Evolutionary conservation across 1,140 invertebrate genomes (phyloP).

Genomic region (Drosophila carrolli): DNA sequence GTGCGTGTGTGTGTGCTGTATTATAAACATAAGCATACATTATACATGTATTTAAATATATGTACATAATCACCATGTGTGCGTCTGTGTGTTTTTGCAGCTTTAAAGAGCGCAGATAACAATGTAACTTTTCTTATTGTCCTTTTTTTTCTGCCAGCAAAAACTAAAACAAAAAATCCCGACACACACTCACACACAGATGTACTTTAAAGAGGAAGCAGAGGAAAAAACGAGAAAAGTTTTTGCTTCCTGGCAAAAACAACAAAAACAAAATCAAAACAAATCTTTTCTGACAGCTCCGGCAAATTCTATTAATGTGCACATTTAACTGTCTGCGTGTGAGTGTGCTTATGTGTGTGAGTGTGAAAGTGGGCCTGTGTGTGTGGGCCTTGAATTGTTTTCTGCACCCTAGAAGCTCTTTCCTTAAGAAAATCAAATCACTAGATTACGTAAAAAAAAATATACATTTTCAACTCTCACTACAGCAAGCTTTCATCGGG

Average conservation of each 20-base stretch:
- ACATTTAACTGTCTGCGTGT: constrained; percentile 28
- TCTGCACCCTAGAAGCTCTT: constrained; percentile 20
- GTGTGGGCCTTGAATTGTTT: constrained; percentile 30
- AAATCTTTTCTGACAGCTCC: constrained; percentile 72
- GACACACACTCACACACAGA: constrained; percentile 18
- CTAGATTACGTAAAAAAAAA: background rate
- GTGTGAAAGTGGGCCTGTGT: constrained; percentile 8
- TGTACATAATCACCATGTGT: constrained; percentile 23
- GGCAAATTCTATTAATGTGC: constrained; percentile 58
- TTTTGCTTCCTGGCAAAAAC: constrained; percentile 26
- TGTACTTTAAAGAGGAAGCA: constrained; percentile 30
- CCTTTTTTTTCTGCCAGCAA: constrained; percentile 14
- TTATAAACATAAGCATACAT: constrained; percentile 39
- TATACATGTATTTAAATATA: constrained; percentile 45
- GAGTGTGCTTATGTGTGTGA: constrained; percentile 2
- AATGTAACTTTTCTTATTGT: constrained; percentile 28
- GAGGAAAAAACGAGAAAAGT: constrained; percentile 28
- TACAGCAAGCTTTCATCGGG: constrained; percentile 7
- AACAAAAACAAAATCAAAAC: constrained; percentile 50
- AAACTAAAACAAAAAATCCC: constrained; percentile 28
- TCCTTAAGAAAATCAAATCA: constrained; percentile 9
- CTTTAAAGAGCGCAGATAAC: constrained; percentile 35
- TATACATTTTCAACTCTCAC: constrained; percentile 5
- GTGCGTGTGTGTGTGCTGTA: constrained; percentile 37
- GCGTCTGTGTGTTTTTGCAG: constrained; percentile 20